Evolutionary conservation across 2,797 vertebrate genomes (phyloP), one percentile per base, ranked within the genome.

Genomic region (Acrossocheilus fasciatus): DNA sequence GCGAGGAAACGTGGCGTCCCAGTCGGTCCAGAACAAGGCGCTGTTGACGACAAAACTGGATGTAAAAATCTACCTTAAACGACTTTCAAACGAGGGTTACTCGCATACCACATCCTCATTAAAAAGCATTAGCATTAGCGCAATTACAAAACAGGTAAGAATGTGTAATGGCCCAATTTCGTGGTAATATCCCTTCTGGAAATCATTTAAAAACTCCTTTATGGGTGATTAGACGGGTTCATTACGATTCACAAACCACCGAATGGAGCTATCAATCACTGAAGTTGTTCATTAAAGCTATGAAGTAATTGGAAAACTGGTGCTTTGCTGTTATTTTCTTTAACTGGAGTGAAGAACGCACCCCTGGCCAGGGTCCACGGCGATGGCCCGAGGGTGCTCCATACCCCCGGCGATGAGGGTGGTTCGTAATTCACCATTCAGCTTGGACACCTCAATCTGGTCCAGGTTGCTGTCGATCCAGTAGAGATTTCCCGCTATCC

Each of bases 391-490:
- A 0, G 97, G 97, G 52, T 97, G 96, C 69, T 97, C 96, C 96
- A 97, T 97, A 41, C 95, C 96, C 70, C 97, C 96, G 3, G 96
- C 97, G 81, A 97, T 96, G 36, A 97, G 90, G 0, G 96, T 97
- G 43, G 96, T 94, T 89, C 97, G 94, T 89, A 97, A 90, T 68
- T 93, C 93, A 12, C 97, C 97, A 62, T 97, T 95, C 5, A 97
- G 91, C 88, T 95, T 97, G 69, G 97, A 96, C 66, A 97, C 97
- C 93, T 97, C 97, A 0, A 97, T 97, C 91, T 97, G 97, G 85
- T 97, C 96, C 93, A 97, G 90, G 80, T 97, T 97, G 89, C 97
- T 97, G 90, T 97, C 97, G 85, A 97, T 96, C 96, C 97, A 97
- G 85, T 97, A 97, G 68, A 97, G 95, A 87, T 97, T 97, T 79